A percentile compares a stretch with the other conserved stretches of the same genome.
phyloP scores from a whole-genome alignment of 2,797 vertebrate species.

The Melanotaenia maccullochi region DNA sequence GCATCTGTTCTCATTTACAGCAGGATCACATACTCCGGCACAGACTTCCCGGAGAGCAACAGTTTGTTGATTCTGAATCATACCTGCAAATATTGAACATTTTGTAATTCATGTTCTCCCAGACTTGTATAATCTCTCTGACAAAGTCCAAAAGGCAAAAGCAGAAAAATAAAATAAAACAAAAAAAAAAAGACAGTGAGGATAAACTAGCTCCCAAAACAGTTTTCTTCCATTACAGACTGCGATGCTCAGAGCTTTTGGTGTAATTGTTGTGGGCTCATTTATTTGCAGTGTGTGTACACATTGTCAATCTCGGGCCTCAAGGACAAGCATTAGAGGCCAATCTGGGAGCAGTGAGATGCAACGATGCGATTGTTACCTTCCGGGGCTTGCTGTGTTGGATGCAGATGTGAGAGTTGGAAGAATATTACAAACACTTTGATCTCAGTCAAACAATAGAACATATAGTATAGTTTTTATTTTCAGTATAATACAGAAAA shows the following conservation, averaged over 20 bases:
- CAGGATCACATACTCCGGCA: conserved; percentile 28
- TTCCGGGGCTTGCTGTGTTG: conserved; percentile 43
- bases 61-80: conserved; percentile 53
- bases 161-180: not conserved
- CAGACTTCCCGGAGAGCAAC: conserved; percentile 20
- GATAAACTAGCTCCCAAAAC: conserved; percentile 16
- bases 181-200: not conserved
- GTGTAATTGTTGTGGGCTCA: conserved; percentile 31
- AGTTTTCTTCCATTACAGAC: conserved; percentile 18
- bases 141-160: conserved; percentile 21
- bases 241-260: not conserved
- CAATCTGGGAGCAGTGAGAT: conserved; percentile 47
- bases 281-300: conserved; percentile 34
- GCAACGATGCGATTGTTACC: conserved; percentile 36
- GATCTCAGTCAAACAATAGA: conserved; percentile 37
- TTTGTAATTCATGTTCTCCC: conserved; percentile 46
- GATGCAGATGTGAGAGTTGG: conserved; percentile 60
- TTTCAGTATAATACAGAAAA: not conserved
- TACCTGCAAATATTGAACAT: conserved; percentile 56
- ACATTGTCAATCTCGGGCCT: conserved; percentile 30
- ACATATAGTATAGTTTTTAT: conserved; percentile 6
- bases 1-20: conserved; percentile 37
- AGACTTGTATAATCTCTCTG: conserved; percentile 38
- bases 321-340: conserved; percentile 55
- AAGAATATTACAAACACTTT: conserved; percentile 57